Percentiles rank a stretch among this genome's conserved stretches.
phyloP scores from a whole-genome alignment of 2,113 vertebrate species.

The Pluvialis apricaria region DNA sequence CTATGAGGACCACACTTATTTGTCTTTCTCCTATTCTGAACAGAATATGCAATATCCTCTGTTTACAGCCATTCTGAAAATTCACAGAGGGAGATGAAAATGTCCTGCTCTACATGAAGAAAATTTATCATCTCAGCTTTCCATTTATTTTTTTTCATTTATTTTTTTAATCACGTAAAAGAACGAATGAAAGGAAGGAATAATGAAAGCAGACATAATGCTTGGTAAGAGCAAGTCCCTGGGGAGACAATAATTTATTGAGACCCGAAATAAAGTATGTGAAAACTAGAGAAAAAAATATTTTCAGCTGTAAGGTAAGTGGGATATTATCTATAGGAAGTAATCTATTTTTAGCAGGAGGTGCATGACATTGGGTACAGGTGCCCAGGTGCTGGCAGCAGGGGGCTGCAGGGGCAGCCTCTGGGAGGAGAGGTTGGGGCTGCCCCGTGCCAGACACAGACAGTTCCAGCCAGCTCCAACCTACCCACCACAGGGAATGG shows the following conservation, averaged over 20 bases:
- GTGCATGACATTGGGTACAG: neutral
- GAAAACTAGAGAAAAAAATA: neutral
- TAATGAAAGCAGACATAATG: neutral
- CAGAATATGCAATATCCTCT: neutral
- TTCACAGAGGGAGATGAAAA: neutral
- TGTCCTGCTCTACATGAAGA: neutral
- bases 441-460: rapidly evolving
- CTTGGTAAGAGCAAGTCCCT: neutral
- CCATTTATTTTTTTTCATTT: neutral
- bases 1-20: neutral
- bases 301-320: neutral
- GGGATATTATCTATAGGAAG: neutral
- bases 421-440: neutral
- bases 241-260: neutral
- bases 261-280: neutral
- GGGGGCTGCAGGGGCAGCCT: rapidly evolving
- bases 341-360: neutral
- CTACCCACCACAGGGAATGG: rapidly evolving
- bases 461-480: neutral
- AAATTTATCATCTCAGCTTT: neutral
- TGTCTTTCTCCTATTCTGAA: neutral
- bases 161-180: neutral
- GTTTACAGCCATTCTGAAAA: neutral
- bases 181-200: neutral
- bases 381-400: neutral